A percentile compares a stretch with the other conserved stretches of the same genome.
Evolutionary conservation across 2,797 vertebrate species (phyloP).

Genomic region (Corythornis leucogaster): DNA sequence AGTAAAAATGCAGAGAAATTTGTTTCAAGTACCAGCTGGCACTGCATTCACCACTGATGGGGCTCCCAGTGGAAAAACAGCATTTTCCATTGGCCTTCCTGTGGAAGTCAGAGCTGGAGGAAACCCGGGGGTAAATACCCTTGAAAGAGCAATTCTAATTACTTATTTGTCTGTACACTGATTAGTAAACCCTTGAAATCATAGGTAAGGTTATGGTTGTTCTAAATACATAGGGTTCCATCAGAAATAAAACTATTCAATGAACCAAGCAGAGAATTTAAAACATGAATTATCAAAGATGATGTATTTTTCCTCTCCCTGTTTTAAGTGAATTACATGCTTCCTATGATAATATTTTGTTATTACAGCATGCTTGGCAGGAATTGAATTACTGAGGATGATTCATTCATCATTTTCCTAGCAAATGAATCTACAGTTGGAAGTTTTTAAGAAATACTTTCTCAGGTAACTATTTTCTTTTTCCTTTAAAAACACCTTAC

Average conservation of each 20-base stretch:
- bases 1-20: background rate
- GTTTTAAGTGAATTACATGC: background rate
- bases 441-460: background rate
- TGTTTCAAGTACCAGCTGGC: background rate
- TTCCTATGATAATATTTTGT: background rate
- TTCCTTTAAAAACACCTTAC: background rate
- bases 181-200: background rate
- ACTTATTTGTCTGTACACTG: background rate
- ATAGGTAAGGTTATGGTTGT: background rate
- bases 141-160: background rate
- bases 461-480: background rate
- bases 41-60: accelerated
- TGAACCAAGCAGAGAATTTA: background rate
- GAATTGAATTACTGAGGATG: background rate
- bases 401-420: background rate
- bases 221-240: background rate
- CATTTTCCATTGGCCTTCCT: background rate
- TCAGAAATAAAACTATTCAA: background rate
- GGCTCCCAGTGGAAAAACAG: background rate
- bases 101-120: background rate
- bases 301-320: background rate
- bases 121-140: background rate
- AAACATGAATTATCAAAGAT: background rate
- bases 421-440: background rate
- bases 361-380: background rate